Evolutionary conservation across 2,888 invertebrate species (phyloP), one percentile per base, ranked within the genome.

Genomic region (Aphidius colemani): DNA sequence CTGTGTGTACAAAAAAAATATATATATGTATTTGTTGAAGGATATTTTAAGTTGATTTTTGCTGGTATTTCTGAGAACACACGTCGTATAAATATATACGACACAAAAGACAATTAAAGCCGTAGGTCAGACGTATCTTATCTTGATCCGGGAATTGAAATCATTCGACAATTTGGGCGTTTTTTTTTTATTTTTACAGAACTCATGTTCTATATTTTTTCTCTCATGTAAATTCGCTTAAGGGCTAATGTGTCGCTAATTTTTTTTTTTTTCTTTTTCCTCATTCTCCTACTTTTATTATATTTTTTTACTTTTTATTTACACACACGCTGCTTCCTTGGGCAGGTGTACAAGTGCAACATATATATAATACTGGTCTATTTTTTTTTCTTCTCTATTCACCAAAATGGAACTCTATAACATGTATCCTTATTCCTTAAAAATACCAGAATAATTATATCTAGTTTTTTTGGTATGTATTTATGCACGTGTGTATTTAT

Each of bases 111-210:
- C 59, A 59, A 56, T 64, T 53, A 55, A 53, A 51, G 50, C 48
- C 45, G 56, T 45, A 46, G 46, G 30, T 39, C 57, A 57, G 44
- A 50, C 45, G 49, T 44, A 41, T 59, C 18, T 44, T 53, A 40
- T 10, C n/a, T n/a, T 30, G n/a, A 53, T 58, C 48, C 30, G 43
- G 40, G 50, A 64, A 56, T 44, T 49, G 45, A 39, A 55, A 59
- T 64, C 60, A 64, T 64, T 64, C 64, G 59, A 60, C 44, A 64
- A 60, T 60, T 56, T 60, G 60, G 60, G 60, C 60, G 60, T 60
- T 53, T 44, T 51, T 60, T 10, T 39, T 48, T 50, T 44, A 44
- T 51, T 60, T 60, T 53, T 44, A 30, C 53, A 44, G 30, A 8
- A 57, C 45, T 46, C 45, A 57, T 39, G 39, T 46, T 46, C 7